A percentile compares a stretch with the other conserved stretches of the same genome.
Evolutionary conservation across 1,140 invertebrate genomes (phyloP).

Genomic region (Oedothorax gibbosus): DNA sequence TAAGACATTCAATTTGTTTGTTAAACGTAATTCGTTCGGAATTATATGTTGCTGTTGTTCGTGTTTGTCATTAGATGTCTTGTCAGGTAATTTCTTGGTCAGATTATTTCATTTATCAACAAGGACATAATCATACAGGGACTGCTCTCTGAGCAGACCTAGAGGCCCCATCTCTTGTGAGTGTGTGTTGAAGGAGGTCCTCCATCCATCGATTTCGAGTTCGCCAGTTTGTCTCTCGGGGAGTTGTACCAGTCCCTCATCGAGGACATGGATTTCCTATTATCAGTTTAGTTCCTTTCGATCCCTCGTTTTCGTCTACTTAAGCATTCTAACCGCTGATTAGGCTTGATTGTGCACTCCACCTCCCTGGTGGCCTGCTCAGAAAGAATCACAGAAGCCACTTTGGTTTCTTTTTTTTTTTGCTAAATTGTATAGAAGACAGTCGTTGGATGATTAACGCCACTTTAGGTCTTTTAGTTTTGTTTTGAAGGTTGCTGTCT

Average conservation of each 20-base stretch:
- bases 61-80: too few relatives aligned
- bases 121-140: too few relatives aligned
- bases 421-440: too few relatives aligned
- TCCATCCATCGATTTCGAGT: conserved; percentile 39
- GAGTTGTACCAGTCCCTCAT: conserved; percentile 1
- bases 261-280: conserved; percentile 46
- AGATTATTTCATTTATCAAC: too few relatives aligned
- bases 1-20: too few relatives aligned
- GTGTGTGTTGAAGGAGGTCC: conserved; percentile 29
- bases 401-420: conserved; percentile 3
- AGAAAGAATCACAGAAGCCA: conserved; percentile 15
- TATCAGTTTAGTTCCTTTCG: conserved; percentile 41
- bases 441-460: background rate
- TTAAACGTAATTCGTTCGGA: too few relatives aligned
- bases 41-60: too few relatives aligned
- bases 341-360: background rate
- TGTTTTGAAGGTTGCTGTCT: too few relatives aligned
- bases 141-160: too few relatives aligned
- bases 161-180: too few relatives aligned
- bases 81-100: too few relatives aligned
- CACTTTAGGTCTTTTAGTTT: background rate
- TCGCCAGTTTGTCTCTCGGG: conserved; percentile 21
- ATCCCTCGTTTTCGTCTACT: conserved; percentile 20
- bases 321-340: conserved; percentile 21
- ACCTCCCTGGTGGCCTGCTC: background rate